Percentiles rank a stretch among this genome's conserved stretches.
phyloP scores from a whole-genome alignment of 2,797 vertebrate species.

The Chaetodon trifasciatus region DNA sequence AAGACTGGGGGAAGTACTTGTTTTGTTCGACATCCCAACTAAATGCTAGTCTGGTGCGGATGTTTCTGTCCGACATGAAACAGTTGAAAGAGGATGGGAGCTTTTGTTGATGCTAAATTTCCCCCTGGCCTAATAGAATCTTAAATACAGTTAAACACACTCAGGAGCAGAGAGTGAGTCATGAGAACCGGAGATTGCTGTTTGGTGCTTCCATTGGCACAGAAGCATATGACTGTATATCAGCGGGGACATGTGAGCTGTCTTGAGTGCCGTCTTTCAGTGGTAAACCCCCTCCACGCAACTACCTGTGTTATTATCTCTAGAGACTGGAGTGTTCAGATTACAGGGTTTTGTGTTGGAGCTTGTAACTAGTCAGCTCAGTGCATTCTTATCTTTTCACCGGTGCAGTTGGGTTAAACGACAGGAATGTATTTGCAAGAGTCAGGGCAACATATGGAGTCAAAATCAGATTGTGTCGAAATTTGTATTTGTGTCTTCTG shows the following conservation, averaged over 20 bases:
- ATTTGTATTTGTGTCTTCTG: background rate
- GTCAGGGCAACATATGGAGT: slow-evolving; percentile 4
- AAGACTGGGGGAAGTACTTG: slow-evolving; percentile 24
- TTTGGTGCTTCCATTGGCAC: slow-evolving; percentile 36
- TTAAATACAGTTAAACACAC: slow-evolving; percentile 28
- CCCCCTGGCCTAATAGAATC: slow-evolving; percentile 26
- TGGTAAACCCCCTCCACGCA: slow-evolving; percentile 9
- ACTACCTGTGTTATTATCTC: slow-evolving; percentile 79
- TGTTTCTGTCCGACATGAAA: slow-evolving; percentile 3
- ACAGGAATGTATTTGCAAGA: slow-evolving; percentile 50
- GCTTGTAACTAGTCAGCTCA: slow-evolving; percentile 68
- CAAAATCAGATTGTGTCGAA: background rate
- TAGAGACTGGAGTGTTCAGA: slow-evolving; percentile 67
- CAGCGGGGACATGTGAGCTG: slow-evolving; percentile 51
- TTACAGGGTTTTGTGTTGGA: slow-evolving; percentile 79
- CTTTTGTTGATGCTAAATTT: slow-evolving; percentile 28
- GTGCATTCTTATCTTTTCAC: slow-evolving; percentile 75
- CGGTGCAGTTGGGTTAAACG: slow-evolving; percentile 38
- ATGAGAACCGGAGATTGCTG: slow-evolving; percentile 39
- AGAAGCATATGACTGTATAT: slow-evolving; percentile 48
- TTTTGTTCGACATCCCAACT: slow-evolving; percentile 28
- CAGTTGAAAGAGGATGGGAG: slow-evolving; percentile 19
- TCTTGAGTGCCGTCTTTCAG: slow-evolving; percentile 48
- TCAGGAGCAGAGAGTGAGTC: slow-evolving; percentile 48
- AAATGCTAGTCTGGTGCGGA: slow-evolving; percentile 1